These are phyloP conservation scores for Phataginus tricuspis DNA, from an alignment of 2,797 vertebrate species.

Conservation along the genomic window DNA sequence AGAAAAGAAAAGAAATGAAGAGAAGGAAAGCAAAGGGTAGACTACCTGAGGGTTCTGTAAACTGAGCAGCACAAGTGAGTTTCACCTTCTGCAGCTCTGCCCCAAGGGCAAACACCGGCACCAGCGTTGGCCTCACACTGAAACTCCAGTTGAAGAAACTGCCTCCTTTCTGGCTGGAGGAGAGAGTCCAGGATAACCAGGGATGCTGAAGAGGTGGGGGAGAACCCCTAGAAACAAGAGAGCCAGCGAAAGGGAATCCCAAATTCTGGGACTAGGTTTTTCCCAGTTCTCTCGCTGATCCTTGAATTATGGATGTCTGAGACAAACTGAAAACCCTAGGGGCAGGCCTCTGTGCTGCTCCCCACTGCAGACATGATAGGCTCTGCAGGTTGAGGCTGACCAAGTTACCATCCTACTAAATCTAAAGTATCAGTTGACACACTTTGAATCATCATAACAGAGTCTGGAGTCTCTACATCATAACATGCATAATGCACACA, in stretches of 20 bases:
- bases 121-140: background rate
- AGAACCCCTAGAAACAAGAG: background rate
- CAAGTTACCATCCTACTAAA: background rate
- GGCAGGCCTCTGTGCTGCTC: background rate
- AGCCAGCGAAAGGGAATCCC: background rate
- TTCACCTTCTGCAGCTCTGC: background rate
- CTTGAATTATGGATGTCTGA: background rate
- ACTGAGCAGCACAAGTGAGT: background rate
- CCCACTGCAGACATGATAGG: background rate
- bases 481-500: background rate
- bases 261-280: background rate
- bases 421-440: background rate
- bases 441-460: background rate
- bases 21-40: background rate
- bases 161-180: background rate
- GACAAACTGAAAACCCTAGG: background rate
- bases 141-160: background rate
- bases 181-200: background rate
- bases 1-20: background rate
- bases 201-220: background rate
- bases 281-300: background rate
- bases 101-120: too few species aligned
- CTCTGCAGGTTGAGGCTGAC: background rate
- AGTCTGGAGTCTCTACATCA: background rate
- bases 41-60: background rate